A percentile compares a stretch with the other conserved stretches of the same genome.
Conservation (phyloP, 2,888 invertebrate species). For the Melipona bicolor region DNA sequence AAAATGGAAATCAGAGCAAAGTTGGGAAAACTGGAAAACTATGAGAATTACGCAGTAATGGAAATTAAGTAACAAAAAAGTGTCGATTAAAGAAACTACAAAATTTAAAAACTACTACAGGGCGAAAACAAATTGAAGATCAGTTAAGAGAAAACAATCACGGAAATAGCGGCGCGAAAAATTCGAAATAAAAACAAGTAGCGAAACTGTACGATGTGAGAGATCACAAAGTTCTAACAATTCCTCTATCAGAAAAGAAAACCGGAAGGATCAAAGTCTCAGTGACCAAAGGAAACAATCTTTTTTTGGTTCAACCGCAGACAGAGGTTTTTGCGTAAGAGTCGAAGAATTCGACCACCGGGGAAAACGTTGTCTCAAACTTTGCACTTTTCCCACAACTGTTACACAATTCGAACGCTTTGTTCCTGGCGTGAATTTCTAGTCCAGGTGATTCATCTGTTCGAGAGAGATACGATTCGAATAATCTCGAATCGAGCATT, state of each 20-base stretch:
- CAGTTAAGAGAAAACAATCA: not conserved
- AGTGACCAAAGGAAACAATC: not conserved
- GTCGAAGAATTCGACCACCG: constrained; percentile 1
- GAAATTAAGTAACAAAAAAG: not conserved
- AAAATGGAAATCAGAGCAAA: not conserved
- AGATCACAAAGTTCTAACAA: not conserved
- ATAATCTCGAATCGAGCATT: constrained; percentile 13
- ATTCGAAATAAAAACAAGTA: not conserved
- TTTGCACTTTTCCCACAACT: not conserved
- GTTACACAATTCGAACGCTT: not conserved
- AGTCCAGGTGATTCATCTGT: constrained; percentile 30
- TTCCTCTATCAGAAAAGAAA: not conserved
- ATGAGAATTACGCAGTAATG: not conserved
- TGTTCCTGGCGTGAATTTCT: not conserved
- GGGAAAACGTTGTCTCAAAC: not conserved
- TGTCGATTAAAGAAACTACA: not conserved
- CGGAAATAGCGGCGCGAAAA: not conserved
- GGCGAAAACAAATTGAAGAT: not conserved
- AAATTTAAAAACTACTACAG: not conserved
- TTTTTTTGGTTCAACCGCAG: not conserved
- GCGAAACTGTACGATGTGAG: not conserved
- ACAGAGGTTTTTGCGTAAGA: not conserved
- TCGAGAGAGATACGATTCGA: constrained; percentile 11
- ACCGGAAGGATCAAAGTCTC: not conserved
- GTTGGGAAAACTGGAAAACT: not conserved